A percentile compares a stretch with the other conserved stretches of the same genome.
phyloP scores from a whole-genome alignment of 2,113 vertebrate species.

The Struthidea cinerea region DNA sequence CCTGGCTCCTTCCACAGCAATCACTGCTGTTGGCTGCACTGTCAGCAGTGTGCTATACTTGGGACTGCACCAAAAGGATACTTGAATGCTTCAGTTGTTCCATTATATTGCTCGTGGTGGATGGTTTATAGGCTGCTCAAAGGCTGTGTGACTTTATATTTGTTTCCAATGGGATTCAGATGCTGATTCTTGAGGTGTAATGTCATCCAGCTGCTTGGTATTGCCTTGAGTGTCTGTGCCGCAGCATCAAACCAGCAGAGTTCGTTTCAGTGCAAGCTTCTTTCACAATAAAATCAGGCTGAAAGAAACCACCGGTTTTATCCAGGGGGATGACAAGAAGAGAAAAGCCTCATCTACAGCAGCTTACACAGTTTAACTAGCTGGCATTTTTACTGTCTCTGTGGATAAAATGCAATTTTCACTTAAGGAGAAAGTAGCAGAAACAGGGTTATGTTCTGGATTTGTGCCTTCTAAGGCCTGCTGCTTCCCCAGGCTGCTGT shows the following conservation, averaged over 20 bases:
- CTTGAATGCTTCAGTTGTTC: neutral
- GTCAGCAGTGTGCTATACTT: neutral
- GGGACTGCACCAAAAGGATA: neutral
- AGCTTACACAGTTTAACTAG: neutral
- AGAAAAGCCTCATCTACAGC: neutral
- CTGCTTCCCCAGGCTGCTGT: neutral
- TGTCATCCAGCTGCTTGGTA: neutral
- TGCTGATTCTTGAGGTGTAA: neutral
- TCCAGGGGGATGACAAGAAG: neutral
- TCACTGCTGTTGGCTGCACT: neutral
- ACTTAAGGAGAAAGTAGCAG: neutral
- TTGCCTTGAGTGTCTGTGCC: neutral
- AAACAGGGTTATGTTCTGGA: neutral
- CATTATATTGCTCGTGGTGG: neutral
- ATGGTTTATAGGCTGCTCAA: neutral
- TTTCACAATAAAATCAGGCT: neutral
- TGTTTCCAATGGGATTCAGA: neutral
- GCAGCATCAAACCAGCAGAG: neutral
- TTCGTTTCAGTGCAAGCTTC: neutral
- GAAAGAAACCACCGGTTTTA: neutral
- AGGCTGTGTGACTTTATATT: neutral
- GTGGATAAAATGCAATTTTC: neutral
- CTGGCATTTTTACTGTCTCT: neutral
- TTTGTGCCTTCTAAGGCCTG: neutral
- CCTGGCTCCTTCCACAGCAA: neutral